These are phyloP conservation scores for Argopecten irradians DNA, from an alignment of 1,140 invertebrate genomes.

Conservation along the genomic window DNA sequence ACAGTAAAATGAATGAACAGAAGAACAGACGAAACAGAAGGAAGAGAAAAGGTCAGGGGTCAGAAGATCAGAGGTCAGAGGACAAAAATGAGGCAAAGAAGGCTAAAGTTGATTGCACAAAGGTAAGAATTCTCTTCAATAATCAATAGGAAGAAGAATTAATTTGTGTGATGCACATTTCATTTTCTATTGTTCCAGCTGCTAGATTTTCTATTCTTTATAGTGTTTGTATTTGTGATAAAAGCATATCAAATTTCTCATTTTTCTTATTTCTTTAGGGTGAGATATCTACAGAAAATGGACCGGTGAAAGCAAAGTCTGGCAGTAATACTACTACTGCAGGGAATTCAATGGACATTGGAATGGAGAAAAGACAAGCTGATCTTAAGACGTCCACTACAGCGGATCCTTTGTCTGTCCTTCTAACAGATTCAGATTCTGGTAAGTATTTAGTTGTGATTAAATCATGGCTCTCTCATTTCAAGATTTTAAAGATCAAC, in stretches of 20 bases:
- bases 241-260: no score
- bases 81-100: slow-evolving; percentile 13
- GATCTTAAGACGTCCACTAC: not conserved
- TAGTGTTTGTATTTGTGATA: no score
- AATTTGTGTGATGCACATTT: no score
- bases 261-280: not conserved
- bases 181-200: no score
- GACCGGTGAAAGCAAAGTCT: not conserved
- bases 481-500: no score
- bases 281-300: not conserved
- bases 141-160: no score
- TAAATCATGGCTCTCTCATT: no score
- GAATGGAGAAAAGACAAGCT: not conserved
- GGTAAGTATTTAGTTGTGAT: no score
- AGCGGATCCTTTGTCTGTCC: not conserved
- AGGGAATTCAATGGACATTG: not conserved
- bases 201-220: no score
- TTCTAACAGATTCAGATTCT: not conserved
- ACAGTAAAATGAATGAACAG: slow-evolving; percentile 46
- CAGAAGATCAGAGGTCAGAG: slow-evolving; percentile 31
- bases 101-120: not conserved
- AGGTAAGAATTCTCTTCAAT: not conserved
- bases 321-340: not conserved
- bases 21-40: not conserved
- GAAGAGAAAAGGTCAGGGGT: slow-evolving; percentile 45